Conservation (phyloP, 2,797 vertebrate genomes). For the Smutsia temminckii region DNA sequence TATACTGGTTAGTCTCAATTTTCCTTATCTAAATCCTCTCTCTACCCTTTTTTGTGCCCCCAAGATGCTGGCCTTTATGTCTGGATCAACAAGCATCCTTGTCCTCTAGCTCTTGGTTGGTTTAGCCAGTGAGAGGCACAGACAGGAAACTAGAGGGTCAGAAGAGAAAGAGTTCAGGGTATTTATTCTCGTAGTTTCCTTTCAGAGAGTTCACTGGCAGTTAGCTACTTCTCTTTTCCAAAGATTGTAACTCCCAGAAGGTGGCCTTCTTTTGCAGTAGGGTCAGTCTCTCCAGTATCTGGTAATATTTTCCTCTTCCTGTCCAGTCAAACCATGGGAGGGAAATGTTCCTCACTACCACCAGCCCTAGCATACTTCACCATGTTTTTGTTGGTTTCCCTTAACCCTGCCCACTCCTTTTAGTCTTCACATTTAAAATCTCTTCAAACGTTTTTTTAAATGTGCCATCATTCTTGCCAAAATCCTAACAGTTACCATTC, state of each 20-base stretch:
- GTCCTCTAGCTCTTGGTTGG: neutral
- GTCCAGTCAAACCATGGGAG: neutral
- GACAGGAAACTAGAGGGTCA: neutral
- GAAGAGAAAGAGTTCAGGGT: neutral
- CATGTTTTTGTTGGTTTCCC: neutral
- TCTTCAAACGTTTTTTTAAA: neutral
- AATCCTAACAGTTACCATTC: neutral
- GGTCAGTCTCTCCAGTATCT: neutral
- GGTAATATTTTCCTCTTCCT: neutral
- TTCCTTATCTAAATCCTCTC: neutral
- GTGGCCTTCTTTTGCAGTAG: neutral
- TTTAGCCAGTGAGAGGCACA: neutral
- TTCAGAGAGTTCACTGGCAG: neutral
- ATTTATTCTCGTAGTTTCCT: neutral
- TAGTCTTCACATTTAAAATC: constrained; percentile 14
- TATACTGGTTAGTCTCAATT: neutral
- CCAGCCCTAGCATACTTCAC: neutral
- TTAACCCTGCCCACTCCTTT: neutral
- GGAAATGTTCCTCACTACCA: neutral
- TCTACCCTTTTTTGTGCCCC: neutral
- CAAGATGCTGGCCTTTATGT: neutral
- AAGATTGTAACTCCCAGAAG: neutral
- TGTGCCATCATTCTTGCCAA: neutral
- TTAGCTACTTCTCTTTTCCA: neutral
- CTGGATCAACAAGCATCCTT: neutral